Evolutionary conservation across 2,797 vertebrate species (phyloP).

Genomic region (Acridotheres tristis): DNA sequence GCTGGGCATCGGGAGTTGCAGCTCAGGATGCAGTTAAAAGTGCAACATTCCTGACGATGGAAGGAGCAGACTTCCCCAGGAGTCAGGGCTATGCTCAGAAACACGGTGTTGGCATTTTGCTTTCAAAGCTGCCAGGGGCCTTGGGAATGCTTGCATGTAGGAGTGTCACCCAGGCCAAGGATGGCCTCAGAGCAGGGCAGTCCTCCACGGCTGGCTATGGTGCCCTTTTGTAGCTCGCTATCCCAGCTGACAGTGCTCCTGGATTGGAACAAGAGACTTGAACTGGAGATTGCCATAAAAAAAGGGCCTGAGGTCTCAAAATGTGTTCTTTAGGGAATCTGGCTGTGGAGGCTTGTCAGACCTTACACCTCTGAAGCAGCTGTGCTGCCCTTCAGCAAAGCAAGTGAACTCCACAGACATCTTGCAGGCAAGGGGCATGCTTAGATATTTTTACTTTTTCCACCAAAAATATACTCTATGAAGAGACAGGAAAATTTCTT

Average conservation of each 20-base stretch:
- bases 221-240: rapidly evolving
- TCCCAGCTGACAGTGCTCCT: neutral
- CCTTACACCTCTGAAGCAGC: neutral
- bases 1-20: neutral
- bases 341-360: neutral
- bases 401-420: neutral
- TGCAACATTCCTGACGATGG: rapidly evolving
- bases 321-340: neutral
- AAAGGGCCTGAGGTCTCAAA: neutral
- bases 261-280: rapidly evolving
- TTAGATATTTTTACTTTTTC: neutral
- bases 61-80: neutral
- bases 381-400: neutral
- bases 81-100: neutral
- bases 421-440: neutral
- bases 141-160: neutral
- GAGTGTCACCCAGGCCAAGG: neutral
- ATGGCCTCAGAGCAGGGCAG: neutral
- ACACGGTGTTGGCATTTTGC: neutral
- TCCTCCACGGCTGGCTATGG: neutral
- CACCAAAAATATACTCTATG: neutral
- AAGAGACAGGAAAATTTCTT: neutral
- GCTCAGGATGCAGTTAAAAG: neutral
- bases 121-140: neutral
- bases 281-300: neutral